Conservation (phyloP, 2,888 invertebrate species). For the Eupithecia vulgata region DNA sequence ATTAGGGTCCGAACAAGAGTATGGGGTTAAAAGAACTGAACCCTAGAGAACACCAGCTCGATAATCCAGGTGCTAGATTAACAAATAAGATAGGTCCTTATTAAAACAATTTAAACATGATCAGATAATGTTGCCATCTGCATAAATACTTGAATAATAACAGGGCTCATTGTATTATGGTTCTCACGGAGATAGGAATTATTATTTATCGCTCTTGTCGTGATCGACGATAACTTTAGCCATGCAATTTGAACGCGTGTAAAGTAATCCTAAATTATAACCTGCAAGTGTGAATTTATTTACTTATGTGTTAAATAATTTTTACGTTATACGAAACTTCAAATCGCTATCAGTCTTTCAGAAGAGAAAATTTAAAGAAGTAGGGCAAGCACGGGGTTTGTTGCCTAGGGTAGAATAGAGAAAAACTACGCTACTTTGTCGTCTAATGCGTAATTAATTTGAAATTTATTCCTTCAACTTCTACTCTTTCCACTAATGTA, state of each 20-base stretch:
- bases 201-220: slow-evolving; percentile 36
- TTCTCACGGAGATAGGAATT: slow-evolving; percentile 32
- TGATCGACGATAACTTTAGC: slow-evolving; percentile 32
- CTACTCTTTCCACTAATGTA: no score
- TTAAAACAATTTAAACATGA: slow-evolving; percentile 22
- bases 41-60: not conserved
- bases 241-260: slow-evolving; percentile 27
- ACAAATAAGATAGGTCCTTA: slow-evolving; percentile 11
- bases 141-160: slow-evolving; percentile 11
- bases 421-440: no score
- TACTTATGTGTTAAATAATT: not conserved
- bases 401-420: no score
- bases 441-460: no score
- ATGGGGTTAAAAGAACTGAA: not conserved
- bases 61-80: not conserved
- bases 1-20: no score
- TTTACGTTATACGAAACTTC: not conserved
- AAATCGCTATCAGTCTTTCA: not conserved
- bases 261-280: slow-evolving; percentile 15
- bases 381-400: no score
- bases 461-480: no score
- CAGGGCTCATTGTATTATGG: slow-evolving; percentile 32
- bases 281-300: not conserved
- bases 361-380: not conserved
- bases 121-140: slow-evolving; percentile 21